A percentile compares a stretch with the other conserved stretches of the same genome.
Conservation (phyloP, 2,797 vertebrate genomes). For the Mastacembelus armatus region DNA sequence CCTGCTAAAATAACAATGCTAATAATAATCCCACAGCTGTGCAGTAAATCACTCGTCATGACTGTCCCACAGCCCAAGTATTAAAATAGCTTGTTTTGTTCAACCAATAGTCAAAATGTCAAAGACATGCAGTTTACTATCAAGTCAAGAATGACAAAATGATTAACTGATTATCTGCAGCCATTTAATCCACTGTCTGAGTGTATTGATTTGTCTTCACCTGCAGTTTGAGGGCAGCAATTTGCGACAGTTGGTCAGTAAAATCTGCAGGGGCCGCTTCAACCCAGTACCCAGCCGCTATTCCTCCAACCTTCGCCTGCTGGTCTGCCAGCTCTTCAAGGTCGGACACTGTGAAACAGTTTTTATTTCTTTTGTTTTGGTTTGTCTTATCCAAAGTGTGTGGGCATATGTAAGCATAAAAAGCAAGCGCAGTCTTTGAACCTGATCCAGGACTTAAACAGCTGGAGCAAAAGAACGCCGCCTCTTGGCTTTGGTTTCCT, state of each 20-base stretch:
- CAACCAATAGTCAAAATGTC: too few relatives aligned
- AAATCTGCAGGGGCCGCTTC: slow-evolving; percentile 90
- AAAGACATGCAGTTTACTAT: too few relatives aligned
- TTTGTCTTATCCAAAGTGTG: not conserved
- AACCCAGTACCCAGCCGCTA: slow-evolving; percentile 84
- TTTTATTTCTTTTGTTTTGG: too few relatives aligned
- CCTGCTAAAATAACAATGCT: too few relatives aligned
- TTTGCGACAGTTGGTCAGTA: slow-evolving; percentile 88
- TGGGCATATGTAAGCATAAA: not conserved
- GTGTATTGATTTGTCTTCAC: slow-evolving; percentile 7
- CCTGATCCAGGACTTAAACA: not conserved
- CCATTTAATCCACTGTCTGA: not conserved
- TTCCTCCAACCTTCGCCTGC: slow-evolving; percentile 83
- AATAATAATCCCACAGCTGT: too few relatives aligned
- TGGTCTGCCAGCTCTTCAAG: slow-evolving; percentile 90
- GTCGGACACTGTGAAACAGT: slow-evolving; percentile 64
- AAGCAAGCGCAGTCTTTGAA: not conserved
- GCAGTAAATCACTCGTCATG: too few relatives aligned
- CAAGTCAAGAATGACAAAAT: too few relatives aligned
- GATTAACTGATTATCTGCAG: too few relatives aligned
- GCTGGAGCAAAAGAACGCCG: too few relatives aligned
- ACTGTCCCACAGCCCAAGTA: too few relatives aligned
- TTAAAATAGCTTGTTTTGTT: too few relatives aligned
- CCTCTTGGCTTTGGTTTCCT: too few relatives aligned
- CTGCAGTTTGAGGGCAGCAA: slow-evolving; percentile 89